These are phyloP conservation scores for Tubulanus polymorphus DNA, from an alignment of 2,888 invertebrate genomes.

Conservation along the genomic window DNA sequence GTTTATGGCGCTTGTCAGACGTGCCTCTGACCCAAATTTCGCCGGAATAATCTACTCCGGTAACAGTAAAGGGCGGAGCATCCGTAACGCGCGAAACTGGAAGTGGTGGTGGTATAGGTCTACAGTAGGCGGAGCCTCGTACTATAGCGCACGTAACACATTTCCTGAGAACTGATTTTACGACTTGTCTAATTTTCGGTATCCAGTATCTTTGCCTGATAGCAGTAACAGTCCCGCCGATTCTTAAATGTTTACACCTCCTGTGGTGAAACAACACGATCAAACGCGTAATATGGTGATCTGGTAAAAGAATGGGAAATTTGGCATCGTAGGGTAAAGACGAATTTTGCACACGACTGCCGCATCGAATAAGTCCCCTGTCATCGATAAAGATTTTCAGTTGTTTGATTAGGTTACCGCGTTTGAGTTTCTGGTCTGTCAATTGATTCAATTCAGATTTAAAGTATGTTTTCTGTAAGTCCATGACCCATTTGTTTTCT, in stretches of 20 bases:
- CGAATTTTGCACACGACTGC: background rate
- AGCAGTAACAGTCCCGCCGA: slow-evolving; percentile 8
- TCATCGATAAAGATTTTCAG: background rate
- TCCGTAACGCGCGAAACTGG: slow-evolving; percentile 4
- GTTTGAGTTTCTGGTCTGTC: background rate
- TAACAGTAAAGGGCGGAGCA: slow-evolving; percentile 14
- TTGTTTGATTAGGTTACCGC: background rate
- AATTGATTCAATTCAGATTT: background rate
- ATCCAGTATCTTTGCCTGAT: slow-evolving; percentile 19
- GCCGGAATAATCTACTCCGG: slow-evolving; percentile 20
- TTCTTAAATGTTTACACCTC: background rate
- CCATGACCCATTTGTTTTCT: background rate
- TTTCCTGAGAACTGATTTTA: slow-evolving; percentile 6
- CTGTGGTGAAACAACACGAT: background rate
- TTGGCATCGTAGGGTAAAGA: background rate
- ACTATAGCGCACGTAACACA: slow-evolving; percentile 17
- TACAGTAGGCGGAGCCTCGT: background rate
- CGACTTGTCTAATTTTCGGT: slow-evolving; percentile 5
- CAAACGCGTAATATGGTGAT: background rate
- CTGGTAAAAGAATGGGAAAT: background rate
- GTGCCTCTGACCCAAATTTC: slow-evolving; percentile 6
- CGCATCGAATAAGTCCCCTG: background rate
- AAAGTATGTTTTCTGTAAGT: background rate
- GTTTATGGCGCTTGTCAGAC: slow-evolving; percentile 9
- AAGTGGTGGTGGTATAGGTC: background rate